Evolutionary conservation across 1,140 invertebrate genomes (phyloP).

Genomic region (Plectrocnemia conspersa): DNA sequence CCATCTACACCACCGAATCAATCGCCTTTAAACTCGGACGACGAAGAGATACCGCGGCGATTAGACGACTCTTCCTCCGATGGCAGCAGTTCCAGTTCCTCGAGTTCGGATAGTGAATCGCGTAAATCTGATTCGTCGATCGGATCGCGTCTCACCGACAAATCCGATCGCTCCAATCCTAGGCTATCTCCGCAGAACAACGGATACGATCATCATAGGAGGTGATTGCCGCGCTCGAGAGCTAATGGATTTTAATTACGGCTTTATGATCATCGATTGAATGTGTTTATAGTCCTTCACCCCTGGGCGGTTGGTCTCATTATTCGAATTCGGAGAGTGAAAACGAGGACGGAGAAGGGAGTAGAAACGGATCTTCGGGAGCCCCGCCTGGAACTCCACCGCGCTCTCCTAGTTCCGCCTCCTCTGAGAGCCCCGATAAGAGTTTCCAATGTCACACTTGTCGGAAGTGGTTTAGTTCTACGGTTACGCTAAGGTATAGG

Average conservation of each 20-base stretch:
- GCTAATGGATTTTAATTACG: constrained; percentile 30
- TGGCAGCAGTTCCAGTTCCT: constrained; percentile 43
- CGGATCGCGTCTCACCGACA: constrained; percentile 40
- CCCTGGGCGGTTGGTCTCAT: constrained; percentile 10
- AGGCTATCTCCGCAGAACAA: constrained; percentile 3
- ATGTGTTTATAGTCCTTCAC: constrained; percentile 16
- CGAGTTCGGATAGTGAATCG: constrained; percentile 43
- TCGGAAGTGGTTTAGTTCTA: constrained; percentile 48
- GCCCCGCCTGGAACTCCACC: constrained; percentile 28
- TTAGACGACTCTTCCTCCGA: constrained; percentile 35
- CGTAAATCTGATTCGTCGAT: constrained; percentile 40
- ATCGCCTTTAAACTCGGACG: constrained; percentile 1
- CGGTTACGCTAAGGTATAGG: constrained; percentile 48
- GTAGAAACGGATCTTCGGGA: constrained; percentile 17
- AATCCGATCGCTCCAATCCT: constrained; percentile 38
- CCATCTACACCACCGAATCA: constrained; percentile 6
- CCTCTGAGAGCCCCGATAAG: constrained; percentile 47
- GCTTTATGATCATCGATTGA: not conserved
- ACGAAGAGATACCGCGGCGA: constrained; percentile 6
- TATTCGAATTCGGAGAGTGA: constrained; percentile 16
- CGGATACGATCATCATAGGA: constrained; percentile 15
- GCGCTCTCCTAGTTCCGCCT: constrained; percentile 43
- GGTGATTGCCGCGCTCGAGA: constrained; percentile 37
- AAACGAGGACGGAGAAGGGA: constrained; percentile 2
- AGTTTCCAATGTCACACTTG: constrained; percentile 49